A percentile compares a stretch with the other conserved stretches of the same genome.
phyloP scores from a whole-genome alignment of 2,113 vertebrate species.

The Gallinago undulata region DNA sequence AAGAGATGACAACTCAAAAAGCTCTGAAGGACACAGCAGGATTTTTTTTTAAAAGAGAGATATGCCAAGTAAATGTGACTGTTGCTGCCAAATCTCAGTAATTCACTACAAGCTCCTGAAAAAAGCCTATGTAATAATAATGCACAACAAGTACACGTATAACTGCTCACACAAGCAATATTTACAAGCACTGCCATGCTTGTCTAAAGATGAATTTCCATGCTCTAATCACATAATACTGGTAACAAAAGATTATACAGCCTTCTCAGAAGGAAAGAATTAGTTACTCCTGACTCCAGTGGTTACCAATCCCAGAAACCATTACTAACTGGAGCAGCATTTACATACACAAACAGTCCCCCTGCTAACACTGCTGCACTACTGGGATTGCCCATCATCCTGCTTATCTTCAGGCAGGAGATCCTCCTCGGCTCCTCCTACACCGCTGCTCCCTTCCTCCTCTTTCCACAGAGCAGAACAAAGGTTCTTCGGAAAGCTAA shows the following conservation, averaged over 20 bases:
- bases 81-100: not conserved
- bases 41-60: not conserved
- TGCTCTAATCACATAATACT: not conserved
- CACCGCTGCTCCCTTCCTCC: not conserved
- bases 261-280: not conserved
- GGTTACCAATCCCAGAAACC: not conserved
- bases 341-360: not conserved
- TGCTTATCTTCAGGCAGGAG: not conserved
- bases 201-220: not conserved
- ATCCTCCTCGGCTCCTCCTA: not conserved
- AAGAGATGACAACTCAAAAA: not conserved
- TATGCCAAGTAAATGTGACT: not conserved
- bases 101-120: not conserved
- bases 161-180: not conserved
- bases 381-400: not conserved
- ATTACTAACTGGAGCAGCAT: not conserved
- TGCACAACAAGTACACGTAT: not conserved
- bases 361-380: not conserved
- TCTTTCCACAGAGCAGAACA: not conserved
- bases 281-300: not conserved
- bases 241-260: not conserved
- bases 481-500: not conserved
- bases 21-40: not conserved
- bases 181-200: not conserved
- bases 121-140: not conserved